A percentile compares a stretch with the other conserved stretches of the same genome.
Evolutionary conservation across 2,113 vertebrate species (phyloP).

Genomic region (Martes martes): DNA sequence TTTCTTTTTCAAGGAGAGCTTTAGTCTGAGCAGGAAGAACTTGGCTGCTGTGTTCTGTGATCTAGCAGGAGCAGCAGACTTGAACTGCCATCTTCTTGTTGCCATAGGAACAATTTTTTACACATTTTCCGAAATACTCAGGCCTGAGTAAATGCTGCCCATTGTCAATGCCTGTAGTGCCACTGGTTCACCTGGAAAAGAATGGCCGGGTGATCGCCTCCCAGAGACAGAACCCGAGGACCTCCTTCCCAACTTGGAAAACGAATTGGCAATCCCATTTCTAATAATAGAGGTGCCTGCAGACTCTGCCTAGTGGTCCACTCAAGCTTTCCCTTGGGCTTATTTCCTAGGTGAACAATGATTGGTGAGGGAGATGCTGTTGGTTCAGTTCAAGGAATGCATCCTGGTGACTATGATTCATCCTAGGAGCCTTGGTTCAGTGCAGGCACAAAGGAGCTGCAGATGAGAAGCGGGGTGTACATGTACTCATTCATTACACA

Average conservation of each 20-base stretch:
- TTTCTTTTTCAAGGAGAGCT: not conserved
- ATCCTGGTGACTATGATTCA: conserved; percentile 21
- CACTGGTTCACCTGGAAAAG: not conserved
- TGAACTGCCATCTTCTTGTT: conserved; percentile 50
- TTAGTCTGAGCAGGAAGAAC: conserved; percentile 8
- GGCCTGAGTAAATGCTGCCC: not conserved
- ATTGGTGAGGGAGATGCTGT: not conserved
- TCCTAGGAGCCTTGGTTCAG: not conserved
- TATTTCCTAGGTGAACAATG: conserved; percentile 9
- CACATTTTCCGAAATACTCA: conserved; percentile 26
- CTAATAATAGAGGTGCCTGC: not conserved
- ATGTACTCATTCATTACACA: not conserved
- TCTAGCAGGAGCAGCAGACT: not conserved
- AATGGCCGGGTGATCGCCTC: not conserved
- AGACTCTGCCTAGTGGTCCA: not conserved
- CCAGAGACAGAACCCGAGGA: not conserved
- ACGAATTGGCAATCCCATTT: not conserved
- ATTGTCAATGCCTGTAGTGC: not conserved
- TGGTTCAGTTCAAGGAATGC: conserved; percentile 30
- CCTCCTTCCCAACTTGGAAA: conserved; percentile 14
- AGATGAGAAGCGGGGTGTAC: not conserved
- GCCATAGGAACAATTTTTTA: conserved; percentile 66
- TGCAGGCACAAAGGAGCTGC: not conserved
- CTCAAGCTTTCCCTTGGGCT: not conserved
- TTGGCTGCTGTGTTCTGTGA: not conserved